phyloP scores from a whole-genome alignment of 2,888 invertebrate species.

The Euplagia quadripunctaria region DNA sequence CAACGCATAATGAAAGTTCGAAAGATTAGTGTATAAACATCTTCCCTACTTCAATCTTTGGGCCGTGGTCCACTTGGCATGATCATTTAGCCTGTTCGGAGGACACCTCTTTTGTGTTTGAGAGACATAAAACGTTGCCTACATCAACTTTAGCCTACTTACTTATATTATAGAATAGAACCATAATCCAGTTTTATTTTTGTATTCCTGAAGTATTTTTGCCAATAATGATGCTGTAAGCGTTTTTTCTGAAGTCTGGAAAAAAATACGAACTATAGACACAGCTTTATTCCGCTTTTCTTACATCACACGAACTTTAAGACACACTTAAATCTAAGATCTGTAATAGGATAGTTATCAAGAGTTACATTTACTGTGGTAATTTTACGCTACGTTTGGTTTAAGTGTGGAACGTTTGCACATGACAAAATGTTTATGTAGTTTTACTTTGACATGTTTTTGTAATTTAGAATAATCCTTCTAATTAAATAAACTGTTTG shows the following conservation, averaged over 20 bases:
- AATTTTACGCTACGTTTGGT: not conserved
- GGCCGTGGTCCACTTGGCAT: too few relatives aligned
- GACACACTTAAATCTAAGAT: not conserved
- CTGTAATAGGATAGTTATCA: not conserved
- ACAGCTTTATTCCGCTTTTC: not conserved
- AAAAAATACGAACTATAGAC: too few relatives aligned
- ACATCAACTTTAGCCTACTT: not conserved
- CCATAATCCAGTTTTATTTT: not conserved
- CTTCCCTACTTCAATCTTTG: too few relatives aligned
- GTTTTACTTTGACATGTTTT: not conserved
- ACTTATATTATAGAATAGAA: too few relatives aligned
- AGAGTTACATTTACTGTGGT: not conserved
- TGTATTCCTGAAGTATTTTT: not conserved
- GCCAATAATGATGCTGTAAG: not conserved
- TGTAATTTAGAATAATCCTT: not conserved
- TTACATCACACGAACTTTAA: not conserved
- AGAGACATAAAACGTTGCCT: not conserved
- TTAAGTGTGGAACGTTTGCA: not conserved
- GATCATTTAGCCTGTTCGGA: not conserved
- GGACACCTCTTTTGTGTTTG: not conserved
- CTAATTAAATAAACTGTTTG: not conserved
- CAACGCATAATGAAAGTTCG: too few relatives aligned
- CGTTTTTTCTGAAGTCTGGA: not conserved
- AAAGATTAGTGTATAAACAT: too few relatives aligned
- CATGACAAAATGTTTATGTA: constrained; percentile 1